These are phyloP conservation scores for Halcyon chelicuti DNA, from an alignment of 2,797 vertebrate species.

Conservation along the genomic window DNA sequence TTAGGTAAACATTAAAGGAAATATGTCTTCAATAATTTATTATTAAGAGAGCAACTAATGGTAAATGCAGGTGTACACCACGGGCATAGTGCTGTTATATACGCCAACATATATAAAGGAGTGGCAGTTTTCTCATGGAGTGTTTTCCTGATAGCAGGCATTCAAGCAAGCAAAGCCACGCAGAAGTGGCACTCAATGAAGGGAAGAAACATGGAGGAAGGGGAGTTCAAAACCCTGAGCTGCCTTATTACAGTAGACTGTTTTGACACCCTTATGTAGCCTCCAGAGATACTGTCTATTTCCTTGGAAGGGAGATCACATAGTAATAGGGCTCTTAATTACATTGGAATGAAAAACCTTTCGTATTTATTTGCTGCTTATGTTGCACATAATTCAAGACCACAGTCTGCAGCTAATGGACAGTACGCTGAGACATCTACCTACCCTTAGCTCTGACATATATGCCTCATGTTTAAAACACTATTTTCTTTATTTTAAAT, in stretches of 20 bases:
- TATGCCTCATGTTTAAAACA: neutral
- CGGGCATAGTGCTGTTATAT: neutral
- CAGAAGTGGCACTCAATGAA: neutral
- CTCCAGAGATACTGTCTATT: neutral
- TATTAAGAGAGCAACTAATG: slow-evolving; percentile 63
- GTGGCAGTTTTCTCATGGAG: neutral
- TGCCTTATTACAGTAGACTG: neutral
- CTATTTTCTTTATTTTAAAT: neutral
- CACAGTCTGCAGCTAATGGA: neutral
- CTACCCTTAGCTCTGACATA: neutral
- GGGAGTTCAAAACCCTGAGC: neutral
- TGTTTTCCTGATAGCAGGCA: neutral
- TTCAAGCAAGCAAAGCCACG: fast-evolving
- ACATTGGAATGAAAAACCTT: neutral
- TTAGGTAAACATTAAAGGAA: slow-evolving; percentile 69
- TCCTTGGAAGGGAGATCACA: neutral
- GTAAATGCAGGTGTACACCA: slow-evolving; percentile 63
- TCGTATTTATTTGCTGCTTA: neutral
- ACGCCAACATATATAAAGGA: neutral
- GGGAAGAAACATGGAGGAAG: neutral
- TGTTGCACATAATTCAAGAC: neutral
- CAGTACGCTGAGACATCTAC: neutral
- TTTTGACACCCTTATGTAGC: neutral
- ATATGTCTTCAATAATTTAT: slow-evolving; percentile 59
- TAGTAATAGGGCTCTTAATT: neutral